Evolutionary conservation across 2,888 invertebrate genomes (phyloP), one percentile per base, ranked within the genome.

Genomic region (Thymelicus sylvestris): DNA sequence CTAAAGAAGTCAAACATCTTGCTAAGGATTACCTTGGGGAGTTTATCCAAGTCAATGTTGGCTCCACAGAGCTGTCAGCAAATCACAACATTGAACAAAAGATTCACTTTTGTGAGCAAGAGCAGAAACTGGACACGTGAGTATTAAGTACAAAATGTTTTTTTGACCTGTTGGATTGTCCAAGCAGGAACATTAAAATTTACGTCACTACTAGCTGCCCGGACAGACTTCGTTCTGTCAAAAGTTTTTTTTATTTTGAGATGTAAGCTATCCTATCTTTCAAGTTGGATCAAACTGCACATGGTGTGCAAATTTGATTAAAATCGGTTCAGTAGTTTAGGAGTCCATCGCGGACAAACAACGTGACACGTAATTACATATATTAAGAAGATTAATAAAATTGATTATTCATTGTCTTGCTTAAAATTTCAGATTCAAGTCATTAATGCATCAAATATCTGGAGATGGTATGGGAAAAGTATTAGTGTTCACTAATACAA

Each of bases 41-140:
- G 79, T 98, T 97, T 87, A 95, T 98, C 47, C 98, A 98, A 92
- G 95, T 99, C 39, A 99, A 98, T 89, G 97, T 99, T 80, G 98
- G 98, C 61, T 97, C 98, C 0, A 94, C 98, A 72, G 96, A 97
- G 77, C 91, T 98, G 19, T 96, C 97, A 70, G 98, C 98, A 44
- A 98, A 98, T 87, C 97, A 98, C 85, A 98, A 98, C 84, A 98
- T 98, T 80, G 93, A 96, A 67, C 98, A 98, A 88, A 95, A 97
- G 77, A 94, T 98, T 52, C 97, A 97, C 87, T 96, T 98, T 50
- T 97, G 97, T 86, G 95, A 96, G 77, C 97, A 97, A 83, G 95
- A 95, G 67, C 96, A 97, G 81, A 98, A 98, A 89, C 96, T 97
- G 81, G 79, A 83, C 3, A 87, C 82, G 92, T 91, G 81, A 81